phyloP scores from a whole-genome alignment of 2,888 invertebrate species.

The Phyllotreta striolata region DNA sequence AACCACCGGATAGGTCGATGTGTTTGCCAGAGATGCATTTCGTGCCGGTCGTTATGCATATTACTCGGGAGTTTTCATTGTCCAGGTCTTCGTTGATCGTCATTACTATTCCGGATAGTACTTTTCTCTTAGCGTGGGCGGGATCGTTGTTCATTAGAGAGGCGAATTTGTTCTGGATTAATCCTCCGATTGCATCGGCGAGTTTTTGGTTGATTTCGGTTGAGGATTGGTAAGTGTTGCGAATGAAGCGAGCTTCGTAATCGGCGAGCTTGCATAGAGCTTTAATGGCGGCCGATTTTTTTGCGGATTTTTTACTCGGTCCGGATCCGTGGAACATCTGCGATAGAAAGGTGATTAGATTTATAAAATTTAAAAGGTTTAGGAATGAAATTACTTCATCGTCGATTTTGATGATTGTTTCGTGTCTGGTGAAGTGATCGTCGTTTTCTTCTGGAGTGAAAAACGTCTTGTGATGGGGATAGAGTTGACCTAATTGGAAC shows the following conservation, averaged over 20 bases:
- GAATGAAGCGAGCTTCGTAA: constrained; percentile 23
- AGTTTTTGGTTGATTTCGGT: constrained; percentile 69
- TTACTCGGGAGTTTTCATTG: constrained; percentile 67
- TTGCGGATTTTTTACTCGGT: constrained; percentile 90
- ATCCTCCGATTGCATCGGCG: constrained; percentile 76
- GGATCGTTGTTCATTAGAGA: constrained; percentile 78
- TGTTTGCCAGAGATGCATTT: constrained; percentile 95
- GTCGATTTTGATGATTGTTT: no score
- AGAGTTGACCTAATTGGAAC: no score
- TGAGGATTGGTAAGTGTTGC: neutral
- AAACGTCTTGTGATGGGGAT: no score
- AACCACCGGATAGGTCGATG: constrained; percentile 85
- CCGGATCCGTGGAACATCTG: constrained; percentile 54
- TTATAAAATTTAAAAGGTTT: no score
- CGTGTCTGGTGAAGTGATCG: no score
- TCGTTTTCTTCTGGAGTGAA: no score
- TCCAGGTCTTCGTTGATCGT: constrained; percentile 66
- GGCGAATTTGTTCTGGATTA: constrained; percentile 71
- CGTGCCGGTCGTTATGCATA: constrained; percentile 88
- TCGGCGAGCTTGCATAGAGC: constrained; percentile 70
- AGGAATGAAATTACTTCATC: no score
- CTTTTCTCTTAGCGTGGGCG: constrained; percentile 83
- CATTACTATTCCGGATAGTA: constrained; percentile 93
- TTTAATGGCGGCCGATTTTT: constrained; percentile 85
- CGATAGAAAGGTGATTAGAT: neutral